Evolutionary conservation across 2,888 invertebrate genomes (phyloP).

Genomic region (Pimpla rufipes): DNA sequence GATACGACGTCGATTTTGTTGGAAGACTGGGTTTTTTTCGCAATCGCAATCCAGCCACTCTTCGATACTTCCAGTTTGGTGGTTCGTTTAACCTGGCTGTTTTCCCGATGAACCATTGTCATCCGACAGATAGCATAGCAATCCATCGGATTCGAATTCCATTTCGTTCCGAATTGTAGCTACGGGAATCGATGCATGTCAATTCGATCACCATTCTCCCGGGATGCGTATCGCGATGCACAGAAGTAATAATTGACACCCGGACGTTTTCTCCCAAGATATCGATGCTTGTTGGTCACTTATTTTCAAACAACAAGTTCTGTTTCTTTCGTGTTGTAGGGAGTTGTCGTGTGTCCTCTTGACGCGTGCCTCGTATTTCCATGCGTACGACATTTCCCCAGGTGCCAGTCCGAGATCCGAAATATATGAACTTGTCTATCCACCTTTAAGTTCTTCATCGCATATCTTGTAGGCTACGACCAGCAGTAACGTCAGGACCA

Average conservation of each 20-base stretch:
- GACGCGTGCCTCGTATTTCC: not conserved
- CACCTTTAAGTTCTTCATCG: conserved; percentile 18
- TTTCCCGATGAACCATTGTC: conserved; percentile 17
- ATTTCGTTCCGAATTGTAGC: conserved; percentile 33
- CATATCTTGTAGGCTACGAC: conserved; percentile 15
- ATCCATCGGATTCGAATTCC: conserved; percentile 43
- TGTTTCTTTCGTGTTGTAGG: too few relatives aligned
- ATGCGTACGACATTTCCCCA: not conserved
- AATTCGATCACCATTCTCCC: conserved; percentile 1
- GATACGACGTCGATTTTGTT: not conserved
- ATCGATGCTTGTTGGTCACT: too few relatives aligned
- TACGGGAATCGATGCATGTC: conserved; percentile 19
- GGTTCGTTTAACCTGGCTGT: conserved; percentile 13
- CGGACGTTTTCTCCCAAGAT: too few relatives aligned
- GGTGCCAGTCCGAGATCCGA: not conserved
- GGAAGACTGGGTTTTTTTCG: too few relatives aligned
- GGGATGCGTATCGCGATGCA: conserved; percentile 19
- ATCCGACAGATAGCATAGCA: conserved; percentile 9
- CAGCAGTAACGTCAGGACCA: conserved; percentile 9
- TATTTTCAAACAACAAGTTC: not conserved
- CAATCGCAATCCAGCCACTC: conserved; percentile 21
- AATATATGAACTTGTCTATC: conserved; percentile 21
- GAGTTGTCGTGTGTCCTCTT: not conserved
- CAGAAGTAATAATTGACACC: too few relatives aligned
- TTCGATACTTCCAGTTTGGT: conserved; percentile 17